Conservation (phyloP, 2,113 vertebrate genomes). For the Urocynchramus pylzowi region DNA sequence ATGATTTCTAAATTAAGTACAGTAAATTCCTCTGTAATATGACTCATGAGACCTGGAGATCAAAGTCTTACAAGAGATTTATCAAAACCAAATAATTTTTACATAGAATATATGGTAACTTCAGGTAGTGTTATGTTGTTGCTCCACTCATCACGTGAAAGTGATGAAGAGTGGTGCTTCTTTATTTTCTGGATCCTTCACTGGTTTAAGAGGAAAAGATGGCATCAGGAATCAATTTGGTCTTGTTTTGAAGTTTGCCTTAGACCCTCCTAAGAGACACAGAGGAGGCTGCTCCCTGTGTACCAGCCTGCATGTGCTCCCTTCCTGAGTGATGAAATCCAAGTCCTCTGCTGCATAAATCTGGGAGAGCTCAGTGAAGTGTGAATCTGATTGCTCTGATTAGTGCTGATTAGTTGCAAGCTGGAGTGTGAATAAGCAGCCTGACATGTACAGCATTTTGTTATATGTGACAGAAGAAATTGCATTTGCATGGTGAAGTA, state of each 20-base stretch:
- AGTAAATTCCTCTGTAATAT: conserved; percentile 40
- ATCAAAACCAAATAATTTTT: conserved; percentile 45
- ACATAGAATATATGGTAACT: background rate
- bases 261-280: background rate
- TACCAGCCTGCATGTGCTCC: background rate
- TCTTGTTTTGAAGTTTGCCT: conserved; percentile 32
- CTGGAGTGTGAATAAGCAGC: conserved; percentile 40
- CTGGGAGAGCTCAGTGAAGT: conserved; percentile 31
- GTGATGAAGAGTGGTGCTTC: background rate
- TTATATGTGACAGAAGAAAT: conserved; percentile 34
- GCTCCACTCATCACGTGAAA: background rate
- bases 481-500: conserved; percentile 50
- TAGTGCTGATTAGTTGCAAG: conserved; percentile 48
- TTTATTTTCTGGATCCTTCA: conserved; percentile 4
- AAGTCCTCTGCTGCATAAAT: conserved; percentile 22
- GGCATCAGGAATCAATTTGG: conserved; percentile 62
- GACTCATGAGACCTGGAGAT: conserved; percentile 46
- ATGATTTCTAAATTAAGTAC: conserved; percentile 43
- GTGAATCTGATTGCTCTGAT: conserved; percentile 53
- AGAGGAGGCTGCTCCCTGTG: background rate
- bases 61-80: conserved; percentile 50
- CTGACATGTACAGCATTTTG: conserved; percentile 1
- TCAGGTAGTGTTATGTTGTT: background rate
- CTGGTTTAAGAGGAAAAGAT: background rate
- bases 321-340: background rate